A percentile compares a stretch with the other conserved stretches of the same genome.
phyloP scores from a whole-genome alignment of 2,113 vertebrate genomes.

The Sterna hirundo region DNA sequence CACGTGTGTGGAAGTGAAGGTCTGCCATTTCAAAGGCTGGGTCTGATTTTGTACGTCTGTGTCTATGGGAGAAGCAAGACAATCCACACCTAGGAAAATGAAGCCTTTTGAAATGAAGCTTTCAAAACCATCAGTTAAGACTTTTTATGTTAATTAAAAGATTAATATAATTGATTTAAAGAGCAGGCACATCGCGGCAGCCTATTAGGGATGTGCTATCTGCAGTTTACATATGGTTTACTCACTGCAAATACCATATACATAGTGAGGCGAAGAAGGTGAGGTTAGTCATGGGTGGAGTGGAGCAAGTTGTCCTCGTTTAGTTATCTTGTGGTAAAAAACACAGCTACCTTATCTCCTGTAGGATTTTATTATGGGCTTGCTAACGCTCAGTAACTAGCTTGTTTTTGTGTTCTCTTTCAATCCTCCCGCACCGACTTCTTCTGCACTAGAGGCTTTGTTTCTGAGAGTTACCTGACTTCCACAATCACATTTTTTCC shows the following conservation, averaged over 20 bases:
- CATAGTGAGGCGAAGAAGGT: neutral
- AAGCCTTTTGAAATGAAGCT: constrained; percentile 34
- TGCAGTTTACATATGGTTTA: constrained; percentile 21
- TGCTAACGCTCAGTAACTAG: neutral
- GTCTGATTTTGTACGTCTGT: neutral
- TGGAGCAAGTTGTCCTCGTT: neutral
- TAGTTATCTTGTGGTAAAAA: constrained; percentile 27
- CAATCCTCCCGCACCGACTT: neutral
- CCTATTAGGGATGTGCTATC: neutral
- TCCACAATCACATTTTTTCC: neutral
- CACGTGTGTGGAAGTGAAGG: neutral
- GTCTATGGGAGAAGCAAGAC: neutral
- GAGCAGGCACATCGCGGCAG: neutral
- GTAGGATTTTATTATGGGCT: neutral
- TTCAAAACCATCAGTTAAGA: constrained; percentile 22
- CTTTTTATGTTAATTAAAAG: constrained; percentile 28
- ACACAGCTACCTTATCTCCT: neutral
- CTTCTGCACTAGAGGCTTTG: neutral
- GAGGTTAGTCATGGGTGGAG: neutral
- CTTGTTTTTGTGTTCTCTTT: neutral
- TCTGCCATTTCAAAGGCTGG: neutral
- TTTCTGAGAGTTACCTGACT: neutral
- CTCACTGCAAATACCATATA: neutral
- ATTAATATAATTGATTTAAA: constrained; percentile 56
- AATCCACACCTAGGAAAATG: constrained; percentile 13